Conservation (phyloP, 2,797 vertebrate genomes). For the Hapalemur alaotrensis region DNA sequence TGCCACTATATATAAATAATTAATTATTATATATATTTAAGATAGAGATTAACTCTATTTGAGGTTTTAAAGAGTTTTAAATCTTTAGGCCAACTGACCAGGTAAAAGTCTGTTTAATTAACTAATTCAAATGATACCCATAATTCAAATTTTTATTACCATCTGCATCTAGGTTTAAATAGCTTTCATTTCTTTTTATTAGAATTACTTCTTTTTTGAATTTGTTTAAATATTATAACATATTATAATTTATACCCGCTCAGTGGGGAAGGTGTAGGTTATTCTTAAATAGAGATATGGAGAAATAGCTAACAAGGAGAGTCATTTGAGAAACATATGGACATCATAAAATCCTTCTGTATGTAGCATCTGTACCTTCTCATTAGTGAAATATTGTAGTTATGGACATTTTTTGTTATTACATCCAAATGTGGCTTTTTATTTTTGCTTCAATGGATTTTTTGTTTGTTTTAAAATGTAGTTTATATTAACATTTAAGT, state of each 20-base stretch:
- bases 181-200: slow-evolving; percentile 58
- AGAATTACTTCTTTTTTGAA: slow-evolving; percentile 52
- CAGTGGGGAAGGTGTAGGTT: slow-evolving; percentile 60
- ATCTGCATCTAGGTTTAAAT: neutral
- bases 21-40: neutral
- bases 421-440: slow-evolving; percentile 65
- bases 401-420: slow-evolving; percentile 72
- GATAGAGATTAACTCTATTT: neutral
- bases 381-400: slow-evolving; percentile 76
- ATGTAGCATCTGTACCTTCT: slow-evolving; percentile 76
- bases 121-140: neutral
- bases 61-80: slow-evolving; percentile 51
- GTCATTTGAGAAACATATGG: slow-evolving; percentile 77
- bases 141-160: slow-evolving; percentile 55
- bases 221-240: slow-evolving; percentile 49
- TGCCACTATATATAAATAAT: neutral
- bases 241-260: slow-evolving; percentile 49
- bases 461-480: slow-evolving; percentile 59
- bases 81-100: slow-evolving; percentile 21
- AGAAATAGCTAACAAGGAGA: slow-evolving; percentile 75
- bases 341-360: slow-evolving; percentile 75
- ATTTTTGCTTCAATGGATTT: slow-evolving; percentile 58
- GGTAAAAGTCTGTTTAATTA: neutral
- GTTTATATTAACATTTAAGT: slow-evolving; percentile 61
- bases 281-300: slow-evolving; percentile 69